A percentile compares a stretch with the other conserved stretches of the same genome.
Conservation (phyloP, 2,888 invertebrate species). For the Orthosia cruda region DNA sequence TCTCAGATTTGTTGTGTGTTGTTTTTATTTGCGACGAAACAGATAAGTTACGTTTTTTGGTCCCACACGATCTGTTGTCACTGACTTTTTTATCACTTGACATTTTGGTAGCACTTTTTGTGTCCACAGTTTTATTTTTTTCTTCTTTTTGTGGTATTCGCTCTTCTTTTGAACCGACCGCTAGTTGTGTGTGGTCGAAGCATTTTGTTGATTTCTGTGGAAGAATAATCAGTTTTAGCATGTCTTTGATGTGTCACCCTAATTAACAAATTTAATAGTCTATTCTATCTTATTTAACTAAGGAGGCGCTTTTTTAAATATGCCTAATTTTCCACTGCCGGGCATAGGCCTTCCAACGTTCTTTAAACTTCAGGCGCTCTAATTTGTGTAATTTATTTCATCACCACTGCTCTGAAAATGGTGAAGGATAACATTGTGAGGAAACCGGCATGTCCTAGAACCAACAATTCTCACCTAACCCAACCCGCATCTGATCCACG, state of each 20-base stretch:
- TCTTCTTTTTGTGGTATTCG: slow-evolving; percentile 61
- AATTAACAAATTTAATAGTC: too few species aligned
- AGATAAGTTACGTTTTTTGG: slow-evolving; percentile 85
- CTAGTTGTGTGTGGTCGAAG: slow-evolving; percentile 86
- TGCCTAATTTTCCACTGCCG: too few species aligned
- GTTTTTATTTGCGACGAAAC: slow-evolving; percentile 87
- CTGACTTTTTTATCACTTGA: slow-evolving; percentile 72
- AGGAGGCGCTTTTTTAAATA: too few species aligned
- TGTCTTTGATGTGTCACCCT: neutral
- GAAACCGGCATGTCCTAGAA: too few species aligned
- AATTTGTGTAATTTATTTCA: too few species aligned
- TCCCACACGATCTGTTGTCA: slow-evolving; percentile 78
- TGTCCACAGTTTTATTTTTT: slow-evolving; percentile 63
- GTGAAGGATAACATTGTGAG: too few species aligned
- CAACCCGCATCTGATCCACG: too few species aligned
- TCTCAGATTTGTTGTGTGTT: slow-evolving; percentile 88
- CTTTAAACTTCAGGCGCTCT: too few species aligned
- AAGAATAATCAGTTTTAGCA: slow-evolving; percentile 20
- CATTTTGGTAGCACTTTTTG: slow-evolving; percentile 67
- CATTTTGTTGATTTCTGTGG: slow-evolving; percentile 88
- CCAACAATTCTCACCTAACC: too few species aligned
- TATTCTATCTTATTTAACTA: too few species aligned
- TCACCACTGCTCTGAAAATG: too few species aligned
- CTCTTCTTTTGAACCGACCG: slow-evolving; percentile 69
- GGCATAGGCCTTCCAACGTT: too few species aligned